Base-by-base conservation (phyloP, 2,113 vertebrate species). In the Apaloderma vittatum region DNA sequence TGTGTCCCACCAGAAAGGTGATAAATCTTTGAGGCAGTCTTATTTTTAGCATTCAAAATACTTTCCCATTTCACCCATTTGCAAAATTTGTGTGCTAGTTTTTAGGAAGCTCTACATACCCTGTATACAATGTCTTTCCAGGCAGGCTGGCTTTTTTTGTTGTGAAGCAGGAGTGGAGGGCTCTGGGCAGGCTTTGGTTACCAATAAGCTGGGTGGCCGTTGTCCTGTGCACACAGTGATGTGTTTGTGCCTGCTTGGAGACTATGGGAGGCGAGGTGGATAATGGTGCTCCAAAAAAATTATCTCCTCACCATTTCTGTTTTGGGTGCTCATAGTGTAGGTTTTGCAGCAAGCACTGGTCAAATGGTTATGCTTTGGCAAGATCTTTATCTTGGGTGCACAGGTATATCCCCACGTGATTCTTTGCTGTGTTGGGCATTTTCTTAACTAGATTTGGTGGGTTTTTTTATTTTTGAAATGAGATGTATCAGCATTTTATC, bases 191-290 rank as follows among this genome's bases (percentile, higher is more conserved):
- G 11, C 8, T 79, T 16, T 52, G 40, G 6, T 36, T 62, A 11
- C 3, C 3, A 4, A 58, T 27, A 20, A 78, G 12, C 24, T 37
- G 65, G 17, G 36, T 2, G 21, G 21, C 48, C 59, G 13, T 22
- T 54, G 36, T 26, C 27, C 40, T 0, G 0, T 3, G 20, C 9
- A 2, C 0, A 1, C 5, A 23, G 21, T 0, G 1, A 8, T 37
- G 29, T 0, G 0, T 40, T 62, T 61, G 18, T 2, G 0, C 24
- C n/a, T 66, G 45, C 21, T 34, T 46, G 34, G 23, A 6, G 12
- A 5, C 30, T 29, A 24, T n/a, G 24, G 5, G 9, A 74, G 34
- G 15, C 6, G 9, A 79, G 2, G 11, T 27, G 27, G 46, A 2
- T 43, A 34, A 32, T 22, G 19, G 5, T 40, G 21, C 24, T 82